Base-by-base conservation (phyloP, 2,888 invertebrate species). In the Peribatodes rhomboidaria region DNA sequence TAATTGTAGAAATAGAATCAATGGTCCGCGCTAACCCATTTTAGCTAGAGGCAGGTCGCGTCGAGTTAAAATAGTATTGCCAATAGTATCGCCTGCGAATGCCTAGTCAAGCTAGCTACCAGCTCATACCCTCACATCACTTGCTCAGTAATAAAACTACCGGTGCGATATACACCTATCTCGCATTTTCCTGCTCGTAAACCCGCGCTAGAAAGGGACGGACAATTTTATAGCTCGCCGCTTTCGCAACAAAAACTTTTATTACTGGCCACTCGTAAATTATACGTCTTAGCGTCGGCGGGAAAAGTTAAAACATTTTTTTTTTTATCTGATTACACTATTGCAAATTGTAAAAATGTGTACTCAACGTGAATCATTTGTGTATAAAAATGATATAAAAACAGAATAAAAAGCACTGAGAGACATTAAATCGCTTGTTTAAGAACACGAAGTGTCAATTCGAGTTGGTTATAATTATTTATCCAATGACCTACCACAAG, bases 211-310 rank as follows among this genome's bases (percentile, higher is more conserved):
- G 88, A 89, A 83, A 83, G 87, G 83, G 90, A 90, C 76, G 79
- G 83, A 76, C 67, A 70, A 77, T 84, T 92, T 92, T 90, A 91
- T 87, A 81, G 84, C 82, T 78, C 75, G 85, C 80, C 87, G 88
- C 84, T 89, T 89, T 87, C 86, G 86, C 86, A 86, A 90, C 90
- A 92, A 92, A 92, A 90, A 90, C 82, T 91, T 92, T 92, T 90
- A 90, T 87, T 86, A 85, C 88, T 78, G 81, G 85, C 86, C 80
- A 85, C 86, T 90, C 91, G 90, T 92, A 92, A 91, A 92, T 89
- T 89, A 82, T 82, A 88, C 86, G 86, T 85, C 85, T 87, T 86
- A 80, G 78, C 78, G 81, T 78, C 69, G 74, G 78, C 68, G 80
- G 61, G 79, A 79, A 85, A 84, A 79, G 78, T 84, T 82, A 55